Evolutionary conservation across 1,140 invertebrate species (phyloP).

Genomic region (Pogonomyrmex barbatus): DNA sequence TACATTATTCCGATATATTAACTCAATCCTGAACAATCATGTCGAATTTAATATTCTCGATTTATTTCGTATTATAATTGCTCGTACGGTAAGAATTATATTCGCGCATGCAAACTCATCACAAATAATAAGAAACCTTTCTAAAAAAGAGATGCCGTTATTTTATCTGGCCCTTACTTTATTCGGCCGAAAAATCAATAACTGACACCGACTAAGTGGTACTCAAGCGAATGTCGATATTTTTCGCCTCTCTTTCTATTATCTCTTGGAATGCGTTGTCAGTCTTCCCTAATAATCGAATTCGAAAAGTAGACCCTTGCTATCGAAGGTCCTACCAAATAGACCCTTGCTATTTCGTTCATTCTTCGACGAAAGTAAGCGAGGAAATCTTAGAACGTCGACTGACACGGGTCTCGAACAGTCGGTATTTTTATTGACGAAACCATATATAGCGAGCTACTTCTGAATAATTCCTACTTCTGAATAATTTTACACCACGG

Average conservation of each 20-base stretch:
- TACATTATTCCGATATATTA: background rate
- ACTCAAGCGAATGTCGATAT: slow-evolving; percentile 19
- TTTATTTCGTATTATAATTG: background rate
- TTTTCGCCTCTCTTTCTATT: slow-evolving; percentile 27
- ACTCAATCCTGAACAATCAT: background rate
- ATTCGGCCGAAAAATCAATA: background rate
- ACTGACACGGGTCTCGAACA: background rate
- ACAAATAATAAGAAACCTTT: background rate
- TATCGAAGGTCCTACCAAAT: background rate
- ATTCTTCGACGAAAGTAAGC: slow-evolving; percentile 14
- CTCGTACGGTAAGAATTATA: background rate
- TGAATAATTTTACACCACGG: background rate
- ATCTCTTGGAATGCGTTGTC: slow-evolving; percentile 16
- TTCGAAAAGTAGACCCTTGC: background rate
- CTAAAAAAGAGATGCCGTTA: background rate
- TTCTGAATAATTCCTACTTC: background rate
- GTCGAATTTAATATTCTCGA: background rate
- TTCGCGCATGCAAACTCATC: background rate
- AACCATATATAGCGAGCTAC: background rate
- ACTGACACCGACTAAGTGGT: background rate
- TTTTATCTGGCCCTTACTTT: background rate
- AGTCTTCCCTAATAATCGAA: background rate
- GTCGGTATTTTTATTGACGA: background rate
- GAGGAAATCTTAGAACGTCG: slow-evolving; percentile 3
- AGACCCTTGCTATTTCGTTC: background rate